Base-by-base conservation (phyloP, 2,797 vertebrate genomes). In the Eospalax fontanierii region DNA sequence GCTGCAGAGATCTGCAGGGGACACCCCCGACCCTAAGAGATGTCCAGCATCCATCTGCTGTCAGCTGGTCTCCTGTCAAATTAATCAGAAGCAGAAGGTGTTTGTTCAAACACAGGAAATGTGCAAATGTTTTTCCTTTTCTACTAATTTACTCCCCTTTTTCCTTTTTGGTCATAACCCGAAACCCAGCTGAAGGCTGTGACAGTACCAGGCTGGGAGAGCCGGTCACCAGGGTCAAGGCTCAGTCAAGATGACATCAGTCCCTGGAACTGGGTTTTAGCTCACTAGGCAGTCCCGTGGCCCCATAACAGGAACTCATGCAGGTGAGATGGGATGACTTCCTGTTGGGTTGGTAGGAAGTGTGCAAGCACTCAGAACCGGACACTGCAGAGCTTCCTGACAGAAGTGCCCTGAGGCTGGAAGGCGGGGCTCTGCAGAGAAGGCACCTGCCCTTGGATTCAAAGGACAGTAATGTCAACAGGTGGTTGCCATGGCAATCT, bases 261-360 rank as follows among this genome's bases (percentile, higher is more conserved):
- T 98, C 97, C 79, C 97, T 98, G 98, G 98, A 97, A 90, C 95
- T 94, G 96, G 8, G 71, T 96, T 97, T 97, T 97, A 98, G 84
- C 97, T 97, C 85, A 59, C 95, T 96, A 97, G 68, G 96, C 50
- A 15, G 94, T 97, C 96, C 96, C 96, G 22, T 71, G 98, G 97
- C 97, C 98, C 96, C 98, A 98, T 98, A 98, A 98, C 98, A 99
- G 98, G 98, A 99, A 98, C 98, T 98, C 96, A 93, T 94, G 98
- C 98, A 99, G 98, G 98, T 99, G 98, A 98, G 98, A 97, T 96
- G 97, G 98, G 98, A 97, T 97, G 96, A 97, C 98, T 98, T 98
- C 98, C 98, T 98, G 98, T 82, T 94, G 5, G 95, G 97, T 75
- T 30, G 70, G 91, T 98, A 98, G 98, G 98, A 99, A 98, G 98